Percentiles rank a stretch among this genome's conserved stretches.
phyloP scores from a whole-genome alignment of 2,888 invertebrate species.

The Drosophila rubida region DNA sequence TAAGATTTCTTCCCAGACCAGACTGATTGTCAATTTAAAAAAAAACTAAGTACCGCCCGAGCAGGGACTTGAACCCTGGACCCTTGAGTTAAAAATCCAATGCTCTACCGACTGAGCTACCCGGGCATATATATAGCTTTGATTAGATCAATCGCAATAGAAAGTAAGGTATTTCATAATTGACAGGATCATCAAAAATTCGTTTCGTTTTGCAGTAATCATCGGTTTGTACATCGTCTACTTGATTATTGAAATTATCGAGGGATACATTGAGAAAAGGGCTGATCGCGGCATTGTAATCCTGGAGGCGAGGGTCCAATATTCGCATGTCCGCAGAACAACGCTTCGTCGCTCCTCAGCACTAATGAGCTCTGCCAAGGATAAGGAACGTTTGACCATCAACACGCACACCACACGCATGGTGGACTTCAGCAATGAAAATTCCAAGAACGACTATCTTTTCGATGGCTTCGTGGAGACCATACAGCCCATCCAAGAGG shows the following conservation, averaged over 20 bases:
- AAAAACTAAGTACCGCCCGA: constrained; percentile 79
- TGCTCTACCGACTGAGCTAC: constrained; percentile 86
- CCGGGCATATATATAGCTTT: constrained; percentile 62
- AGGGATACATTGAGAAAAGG: constrained; percentile 3
- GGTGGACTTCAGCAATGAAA: background rate
- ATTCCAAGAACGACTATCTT: constrained; percentile 6
- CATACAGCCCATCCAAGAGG: constrained; percentile 16
- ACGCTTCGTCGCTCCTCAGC: background rate
- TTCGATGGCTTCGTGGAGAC: constrained; percentile 8
- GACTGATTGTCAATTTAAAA: background rate
- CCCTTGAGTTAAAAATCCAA: constrained; percentile 86
- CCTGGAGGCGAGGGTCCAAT: background rate
- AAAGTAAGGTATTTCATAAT: background rate
- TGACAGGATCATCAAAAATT: background rate
- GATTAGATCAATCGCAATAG: background rate
- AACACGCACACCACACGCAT: constrained; percentile 5
- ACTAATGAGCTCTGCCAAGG: background rate
- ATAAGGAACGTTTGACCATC: background rate
- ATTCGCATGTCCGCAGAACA: background rate
- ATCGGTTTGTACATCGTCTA: constrained; percentile 2
- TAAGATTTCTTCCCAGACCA: too few relatives aligned
- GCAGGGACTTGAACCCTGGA: constrained; percentile 85
- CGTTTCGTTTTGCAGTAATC: background rate
- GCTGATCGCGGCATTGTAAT: background rate
- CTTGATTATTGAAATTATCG: constrained; percentile 13